Evolutionary conservation across 2,113 vertebrate genomes (phyloP).

Genomic region (Sylvietta virens): DNA sequence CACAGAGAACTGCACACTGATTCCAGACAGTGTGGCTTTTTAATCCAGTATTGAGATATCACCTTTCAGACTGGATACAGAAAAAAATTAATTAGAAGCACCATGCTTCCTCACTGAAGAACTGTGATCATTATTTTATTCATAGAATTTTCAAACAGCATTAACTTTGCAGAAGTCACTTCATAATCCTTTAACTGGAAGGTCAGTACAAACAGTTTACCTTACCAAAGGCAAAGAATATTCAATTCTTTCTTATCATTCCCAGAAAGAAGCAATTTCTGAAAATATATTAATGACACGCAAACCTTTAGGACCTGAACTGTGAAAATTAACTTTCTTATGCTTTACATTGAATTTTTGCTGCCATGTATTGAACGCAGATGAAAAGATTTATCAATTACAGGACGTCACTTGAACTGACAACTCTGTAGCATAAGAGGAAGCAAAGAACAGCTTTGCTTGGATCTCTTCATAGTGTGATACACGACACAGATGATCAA

Average conservation of each 20-base stretch:
- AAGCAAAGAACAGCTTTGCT: background rate
- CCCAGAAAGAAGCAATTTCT: background rate
- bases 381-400: background rate
- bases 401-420: background rate
- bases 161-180: background rate
- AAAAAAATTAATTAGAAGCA: background rate
- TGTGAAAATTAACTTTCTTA: background rate
- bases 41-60: background rate
- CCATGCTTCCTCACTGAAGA: background rate
- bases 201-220: background rate
- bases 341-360: background rate
- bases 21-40: background rate
- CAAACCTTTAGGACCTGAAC: background rate
- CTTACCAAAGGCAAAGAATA: background rate
- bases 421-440: background rate
- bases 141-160: background rate
- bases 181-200: background rate
- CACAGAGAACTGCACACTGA: accelerated
- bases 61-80: background rate
- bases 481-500: background rate
- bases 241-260: background rate
- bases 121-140: background rate
- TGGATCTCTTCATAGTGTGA: background rate
- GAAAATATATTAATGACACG: background rate
- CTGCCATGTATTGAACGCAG: background rate